Conservation (phyloP, 1,140 invertebrate genomes). For the Pachypsylla venusta region DNA sequence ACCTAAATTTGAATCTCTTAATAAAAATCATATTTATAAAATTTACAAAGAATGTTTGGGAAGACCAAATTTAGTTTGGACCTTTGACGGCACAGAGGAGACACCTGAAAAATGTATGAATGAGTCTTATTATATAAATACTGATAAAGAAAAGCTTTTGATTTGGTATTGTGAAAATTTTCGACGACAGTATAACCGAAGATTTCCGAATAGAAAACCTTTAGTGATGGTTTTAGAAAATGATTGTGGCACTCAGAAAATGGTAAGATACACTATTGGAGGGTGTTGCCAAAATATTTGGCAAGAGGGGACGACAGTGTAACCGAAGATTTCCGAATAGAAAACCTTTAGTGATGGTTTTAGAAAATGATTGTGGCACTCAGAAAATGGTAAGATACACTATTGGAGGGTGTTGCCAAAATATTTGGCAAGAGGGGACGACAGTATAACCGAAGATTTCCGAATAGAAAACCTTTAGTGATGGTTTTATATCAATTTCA, state of each 20-base stretch:
- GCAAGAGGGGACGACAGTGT: conserved; percentile 66
- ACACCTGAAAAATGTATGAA: conserved; percentile 22
- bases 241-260: conserved; percentile 53
- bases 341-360: conserved; percentile 55
- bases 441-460: conserved; percentile 52
- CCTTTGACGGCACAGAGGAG: not conserved
- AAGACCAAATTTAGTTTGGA: not conserved
- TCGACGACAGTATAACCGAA: conserved; percentile 52
- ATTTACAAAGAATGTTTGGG: not conserved
- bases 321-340: conserved; percentile 44
- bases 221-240: conserved; percentile 61
- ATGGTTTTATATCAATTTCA: no score
- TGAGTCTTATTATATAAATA: conserved; percentile 51
- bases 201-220: conserved; percentile 49
- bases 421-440: no score
- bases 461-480: conserved; percentile 51
- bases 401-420: no score
- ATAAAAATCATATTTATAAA: not conserved
- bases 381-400: conserved; percentile 39
- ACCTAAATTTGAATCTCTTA: not conserved
- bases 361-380: conserved; percentile 63
- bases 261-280: no score
- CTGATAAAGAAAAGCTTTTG: conserved; percentile 58
- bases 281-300: no score
- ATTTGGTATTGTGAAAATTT: conserved; percentile 69